Base-by-base conservation (phyloP, 2,113 vertebrate species). In the Phylloscopus whistleri region DNA sequence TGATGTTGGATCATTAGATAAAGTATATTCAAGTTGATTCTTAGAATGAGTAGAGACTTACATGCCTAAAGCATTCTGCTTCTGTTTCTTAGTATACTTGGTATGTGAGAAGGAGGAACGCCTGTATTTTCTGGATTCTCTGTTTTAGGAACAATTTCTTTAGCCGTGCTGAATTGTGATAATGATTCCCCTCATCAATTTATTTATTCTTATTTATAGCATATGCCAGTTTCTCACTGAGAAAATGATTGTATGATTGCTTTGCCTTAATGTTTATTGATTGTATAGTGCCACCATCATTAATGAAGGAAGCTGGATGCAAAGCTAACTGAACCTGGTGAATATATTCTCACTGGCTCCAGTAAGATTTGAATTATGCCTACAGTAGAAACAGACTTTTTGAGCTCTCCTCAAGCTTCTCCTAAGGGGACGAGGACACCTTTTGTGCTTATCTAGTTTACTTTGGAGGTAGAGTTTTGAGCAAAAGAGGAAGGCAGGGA, bases 191-290 rank as follows among this genome's bases (percentile, higher is more conserved):
- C 31, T 82, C 37, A 62, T 68, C 74, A 84, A 27, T 84, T 73
- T 83, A 84, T 78, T 94, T 94, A 46, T 89, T 96, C 16, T 88
- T 87, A 75, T 81, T 94, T 93, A 82, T 84, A 85, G 39, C 24
- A 35, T 72, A 33, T 49, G 60, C n/a, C 74, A 76, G 4, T 93
- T 94, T 93, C 74, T 84, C 49, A 75, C 69, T 46, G 67, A 83
- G 70, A 84, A 95, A 95, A 95, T 84, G 49, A 79, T 90, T 82
- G 58, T 87, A 82, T 76, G 75, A 91, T 89, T 73, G 26, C 56
- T 73, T 91, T 73, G 31, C 73, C 66, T 76, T 87, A 87, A 89
- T 49, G 53, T 64, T 91, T 94, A 79, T 89, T 84, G 93, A 94
- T 79, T 79, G 43, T 22, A 11, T 28, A 48, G 53, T 59, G 63